A percentile compares a stretch with the other conserved stretches of the same genome.
These are phyloP conservation scores for Drosophila burlai DNA, from an alignment of 1,140 invertebrate species.

Conservation along the genomic window DNA sequence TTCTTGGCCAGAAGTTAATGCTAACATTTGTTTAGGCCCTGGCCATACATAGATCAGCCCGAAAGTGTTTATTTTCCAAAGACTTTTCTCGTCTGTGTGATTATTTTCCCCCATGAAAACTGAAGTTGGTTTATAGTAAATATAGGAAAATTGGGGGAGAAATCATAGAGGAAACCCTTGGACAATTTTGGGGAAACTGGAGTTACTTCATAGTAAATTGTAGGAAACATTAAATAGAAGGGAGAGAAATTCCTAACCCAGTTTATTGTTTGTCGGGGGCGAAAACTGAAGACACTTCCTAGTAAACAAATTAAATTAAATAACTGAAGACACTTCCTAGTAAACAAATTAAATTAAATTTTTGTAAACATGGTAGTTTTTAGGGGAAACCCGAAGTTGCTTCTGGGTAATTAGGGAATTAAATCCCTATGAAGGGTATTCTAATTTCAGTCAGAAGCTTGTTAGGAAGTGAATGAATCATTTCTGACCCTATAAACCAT, in stretches of 20 bases:
- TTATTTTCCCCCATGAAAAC: too few species aligned
- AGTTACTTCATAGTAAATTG: constrained; percentile 6
- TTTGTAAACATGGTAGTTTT: not conserved
- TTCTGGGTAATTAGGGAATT: not conserved
- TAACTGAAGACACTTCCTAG: constrained; percentile 2
- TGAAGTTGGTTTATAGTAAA: constrained; percentile 23
- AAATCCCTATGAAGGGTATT: too few species aligned
- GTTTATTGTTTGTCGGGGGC: not conserved
- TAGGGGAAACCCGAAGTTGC: not conserved
- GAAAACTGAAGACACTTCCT: not conserved
- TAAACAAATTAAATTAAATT: constrained; percentile 14
- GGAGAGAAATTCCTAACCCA: not conserved
- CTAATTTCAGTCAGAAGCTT: too few species aligned
- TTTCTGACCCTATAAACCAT: too few species aligned
- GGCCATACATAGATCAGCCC: constrained; percentile 47
- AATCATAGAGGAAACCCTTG: not conserved
- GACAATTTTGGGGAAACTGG: not conserved
- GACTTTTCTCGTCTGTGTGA: constrained; percentile 32
- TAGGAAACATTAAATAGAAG: not conserved
- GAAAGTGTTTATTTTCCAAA: constrained; percentile 67
- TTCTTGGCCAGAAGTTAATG: constrained; percentile 72
- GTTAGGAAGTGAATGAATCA: too few species aligned
- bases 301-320: constrained; percentile 3
- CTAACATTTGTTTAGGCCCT: constrained; percentile 64
- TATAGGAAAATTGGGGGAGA: constrained; percentile 1